Percentiles rank a stretch among this genome's conserved stretches.
phyloP scores from a whole-genome alignment of 2,797 vertebrate genomes.

The Thunnus albacares region DNA sequence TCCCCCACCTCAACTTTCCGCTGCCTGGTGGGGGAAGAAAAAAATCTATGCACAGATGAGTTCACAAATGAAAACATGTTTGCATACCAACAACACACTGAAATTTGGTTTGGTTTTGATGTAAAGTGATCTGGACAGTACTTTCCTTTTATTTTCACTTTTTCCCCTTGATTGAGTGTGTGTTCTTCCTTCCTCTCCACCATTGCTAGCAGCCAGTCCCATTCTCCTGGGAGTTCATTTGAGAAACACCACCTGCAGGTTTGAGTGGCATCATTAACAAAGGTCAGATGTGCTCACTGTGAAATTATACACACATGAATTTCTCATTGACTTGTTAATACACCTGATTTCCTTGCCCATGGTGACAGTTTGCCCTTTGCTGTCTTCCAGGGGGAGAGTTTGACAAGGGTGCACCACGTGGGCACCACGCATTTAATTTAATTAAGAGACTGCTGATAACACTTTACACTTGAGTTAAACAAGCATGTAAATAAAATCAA shows the following conservation, averaged over 20 bases:
- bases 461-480: constrained; percentile 59
- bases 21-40: constrained; percentile 25
- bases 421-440: constrained; percentile 66
- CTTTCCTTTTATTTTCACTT: constrained; percentile 40
- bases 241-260: constrained; percentile 79
- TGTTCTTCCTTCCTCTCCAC: constrained; percentile 28
- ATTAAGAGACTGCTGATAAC: constrained; percentile 68
- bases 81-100: constrained; percentile 44
- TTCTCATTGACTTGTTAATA: constrained; percentile 83
- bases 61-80: constrained; percentile 56
- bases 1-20: constrained; percentile 9
- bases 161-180: constrained; percentile 28
- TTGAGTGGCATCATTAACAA: constrained; percentile 84
- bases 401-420: constrained; percentile 24
- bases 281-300: constrained; percentile 82
- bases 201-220: too few relatives aligned
- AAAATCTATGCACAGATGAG: constrained; percentile 48
- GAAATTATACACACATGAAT: constrained; percentile 81
- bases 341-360: constrained; percentile 73
- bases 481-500: constrained; percentile 73
- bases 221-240: constrained; percentile 70
- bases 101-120: constrained; percentile 18
- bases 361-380: constrained; percentile 74
- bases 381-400: constrained; percentile 54
- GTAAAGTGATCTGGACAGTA: constrained; percentile 41